These are phyloP conservation scores for Phalera bucephala DNA, from an alignment of 2,888 invertebrate species.

Conservation along the genomic window DNA sequence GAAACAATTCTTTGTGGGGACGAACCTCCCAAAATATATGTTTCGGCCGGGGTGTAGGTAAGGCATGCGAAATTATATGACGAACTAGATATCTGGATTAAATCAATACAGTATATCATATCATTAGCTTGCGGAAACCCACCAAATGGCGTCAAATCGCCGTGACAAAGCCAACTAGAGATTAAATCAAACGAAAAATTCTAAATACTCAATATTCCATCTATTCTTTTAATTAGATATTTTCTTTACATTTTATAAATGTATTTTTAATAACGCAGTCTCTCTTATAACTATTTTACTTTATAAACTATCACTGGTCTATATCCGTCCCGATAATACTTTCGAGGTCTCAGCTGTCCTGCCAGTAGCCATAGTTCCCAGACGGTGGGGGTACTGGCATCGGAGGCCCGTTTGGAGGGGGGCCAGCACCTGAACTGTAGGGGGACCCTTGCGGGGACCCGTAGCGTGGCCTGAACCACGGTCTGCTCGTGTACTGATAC, in stretches of 20 bases:
- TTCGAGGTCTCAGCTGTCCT: conserved; percentile 71
- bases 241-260: conserved; percentile 69
- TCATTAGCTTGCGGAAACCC: no score
- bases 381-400: conserved; percentile 70
- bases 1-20: no score
- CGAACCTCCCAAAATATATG: no score
- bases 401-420: conserved; percentile 55
- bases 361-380: conserved; percentile 74
- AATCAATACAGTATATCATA: no score
- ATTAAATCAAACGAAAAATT: no score
- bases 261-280: conserved; percentile 57
- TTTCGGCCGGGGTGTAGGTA: no score
- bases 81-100: no score
- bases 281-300: conserved; percentile 41
- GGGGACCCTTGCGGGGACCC: conserved; percentile 72
- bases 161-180: no score
- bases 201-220: conserved; percentile 26
- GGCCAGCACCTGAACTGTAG: conserved; percentile 53
- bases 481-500: conserved; percentile 71
- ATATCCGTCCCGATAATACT: conserved; percentile 39
- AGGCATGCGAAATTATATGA: no score
- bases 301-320: conserved; percentile 37
- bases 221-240: conserved; percentile 29
- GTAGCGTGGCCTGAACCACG: conserved; percentile 73
- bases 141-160: no score